phyloP scores from a whole-genome alignment of 2,797 vertebrate genomes.

The Phataginus tetradactyla region DNA sequence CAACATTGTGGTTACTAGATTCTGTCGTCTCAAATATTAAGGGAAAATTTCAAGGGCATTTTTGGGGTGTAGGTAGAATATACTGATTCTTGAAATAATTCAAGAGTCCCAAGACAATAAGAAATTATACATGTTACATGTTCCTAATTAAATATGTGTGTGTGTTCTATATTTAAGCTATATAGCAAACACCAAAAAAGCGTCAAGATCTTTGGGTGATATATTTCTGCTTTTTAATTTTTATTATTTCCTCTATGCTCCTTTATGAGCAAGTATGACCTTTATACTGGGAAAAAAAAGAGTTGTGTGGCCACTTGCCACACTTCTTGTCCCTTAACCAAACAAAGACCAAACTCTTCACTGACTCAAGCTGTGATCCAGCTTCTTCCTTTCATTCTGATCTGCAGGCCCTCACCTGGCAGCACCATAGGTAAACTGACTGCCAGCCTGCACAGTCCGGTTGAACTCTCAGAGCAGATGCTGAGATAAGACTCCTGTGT shows the following conservation, averaged over 20 bases:
- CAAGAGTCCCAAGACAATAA: background rate
- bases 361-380: background rate
- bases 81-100: background rate
- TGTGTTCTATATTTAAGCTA: background rate
- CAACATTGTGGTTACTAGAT: no score
- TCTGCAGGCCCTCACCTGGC: background rate
- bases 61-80: background rate
- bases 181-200: background rate
- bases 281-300: background rate
- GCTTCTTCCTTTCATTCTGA: background rate
- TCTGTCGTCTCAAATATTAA: background rate
- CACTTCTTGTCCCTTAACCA: background rate
- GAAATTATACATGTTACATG: background rate
- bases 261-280: background rate
- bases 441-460: background rate
- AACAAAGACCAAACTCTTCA: background rate
- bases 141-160: background rate
- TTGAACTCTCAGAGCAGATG: background rate
- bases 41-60: background rate
- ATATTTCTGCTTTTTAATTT: constrained; percentile 31
- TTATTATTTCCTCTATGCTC: background rate
- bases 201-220: background rate
- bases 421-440: background rate
- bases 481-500: background rate
- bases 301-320: background rate